Conservation (phyloP, 2,888 invertebrate genomes). For the Diaprepes abbreviatus region DNA sequence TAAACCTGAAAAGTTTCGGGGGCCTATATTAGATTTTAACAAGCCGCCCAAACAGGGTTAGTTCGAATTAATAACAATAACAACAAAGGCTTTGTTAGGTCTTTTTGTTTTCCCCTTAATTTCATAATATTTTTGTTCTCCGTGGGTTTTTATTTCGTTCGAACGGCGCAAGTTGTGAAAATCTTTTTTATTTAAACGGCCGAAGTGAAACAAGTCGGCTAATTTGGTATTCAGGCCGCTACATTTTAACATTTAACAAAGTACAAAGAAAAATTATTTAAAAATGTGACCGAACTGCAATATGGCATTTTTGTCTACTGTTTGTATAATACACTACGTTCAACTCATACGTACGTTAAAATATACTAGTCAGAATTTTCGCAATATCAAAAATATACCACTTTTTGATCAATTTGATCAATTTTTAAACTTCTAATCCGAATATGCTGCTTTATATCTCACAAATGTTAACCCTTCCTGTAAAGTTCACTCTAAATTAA, state of each 20-base stretch:
- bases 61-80: conserved; percentile 24
- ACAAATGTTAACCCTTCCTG: no score
- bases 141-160: conserved; percentile 29
- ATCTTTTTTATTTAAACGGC: conserved; percentile 37
- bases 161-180: conserved; percentile 33
- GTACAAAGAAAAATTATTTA: no score
- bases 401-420: no score
- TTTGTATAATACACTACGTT: no score
- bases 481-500: no score
- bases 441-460: no score
- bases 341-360: no score
- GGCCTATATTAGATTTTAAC: conserved; percentile 14
- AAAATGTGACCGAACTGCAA: no score
- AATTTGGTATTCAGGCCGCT: conserved; percentile 46
- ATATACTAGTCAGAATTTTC: no score
- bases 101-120: conserved; percentile 13
- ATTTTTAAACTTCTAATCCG: no score
- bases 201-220: conserved; percentile 43
- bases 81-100: conserved; percentile 16
- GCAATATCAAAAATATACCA: no score
- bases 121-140: conserved; percentile 22
- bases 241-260: conserved; percentile 47
- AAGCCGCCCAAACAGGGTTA: conserved; percentile 6
- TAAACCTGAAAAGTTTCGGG: conserved; percentile 13
- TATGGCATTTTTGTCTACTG: no score